Evolutionary conservation across 1,140 invertebrate genomes (phyloP), one percentile per base, ranked within the genome.

Genomic region (Akabosia matsudoensis): DNA sequence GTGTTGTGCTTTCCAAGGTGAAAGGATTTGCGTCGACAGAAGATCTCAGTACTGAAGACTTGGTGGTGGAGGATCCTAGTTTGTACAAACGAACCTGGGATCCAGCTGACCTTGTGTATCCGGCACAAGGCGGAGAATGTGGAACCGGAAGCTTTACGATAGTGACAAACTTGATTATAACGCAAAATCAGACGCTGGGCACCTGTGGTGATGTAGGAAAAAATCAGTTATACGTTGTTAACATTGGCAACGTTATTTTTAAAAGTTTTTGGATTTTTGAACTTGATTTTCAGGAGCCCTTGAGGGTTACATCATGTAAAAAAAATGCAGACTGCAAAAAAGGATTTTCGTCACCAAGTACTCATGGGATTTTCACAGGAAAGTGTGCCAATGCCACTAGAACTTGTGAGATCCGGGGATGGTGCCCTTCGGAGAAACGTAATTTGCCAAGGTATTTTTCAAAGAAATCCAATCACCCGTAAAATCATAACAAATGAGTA

Each of bases 91-190:
- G 37, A 34, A 51, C 37, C 3, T 79, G 79, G 79, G 79, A 79
- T 31, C 33, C 31, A 10, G 45, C 70, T 1, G 79, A 77, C 37
- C 3, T 78, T 30, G 56, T 76, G 28, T 54, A 52, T 51, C 64
- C 74, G 26, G 33, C 74, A 24, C 56, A 72, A 28, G 77, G 77
- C 33, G 76, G 76, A 0, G 70, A 73, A 18, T 70, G 61, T n/a
- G 86, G 87, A 81, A 87, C 87, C 81, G 84, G 83, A 77, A 87
- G 86, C n/a, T 88, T 88, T 76, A 88, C 88, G 83, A 85, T 88
- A 33, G 85, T 83, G 51, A 89, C 88, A 28, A 88, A 89, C 82
- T 76, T 87, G 10, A 82, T 88, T 16, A 84, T 88, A 28, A 89
- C 88, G 18, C 82, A 83, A 26, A 84, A 85, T 67, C 87, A 88